Evolutionary conservation across 1,140 invertebrate species (phyloP), one percentile per base, ranked within the genome.

Genomic region (Ephestia elutella): DNA sequence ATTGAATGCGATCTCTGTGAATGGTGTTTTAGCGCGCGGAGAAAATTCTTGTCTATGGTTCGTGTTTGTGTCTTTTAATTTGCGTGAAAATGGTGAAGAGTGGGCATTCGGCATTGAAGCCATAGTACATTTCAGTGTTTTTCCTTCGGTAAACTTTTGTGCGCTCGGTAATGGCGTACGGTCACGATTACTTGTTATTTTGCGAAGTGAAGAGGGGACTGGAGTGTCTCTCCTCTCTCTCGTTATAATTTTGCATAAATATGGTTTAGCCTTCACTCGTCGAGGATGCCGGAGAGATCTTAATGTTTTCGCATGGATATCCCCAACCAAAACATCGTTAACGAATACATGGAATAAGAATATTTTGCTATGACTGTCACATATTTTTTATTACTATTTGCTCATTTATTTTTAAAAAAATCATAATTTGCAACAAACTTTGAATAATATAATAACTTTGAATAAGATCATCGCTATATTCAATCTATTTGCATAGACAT

Each of bases 11-110:
- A 68, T 63, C 70, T 70, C 71, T 66, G 70, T 86, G 85, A 87
- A 87, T 87, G 80, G 75, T 78, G 75, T 78, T 84, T 81, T 78
- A 80, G 71, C 78, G 76, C 72, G 76, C 71, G 75, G 68, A 71
- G 61, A 66, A 71, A 53, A 78, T n/a, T 75, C 78, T 82, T 84
- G 75, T 81, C 71, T 85, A 76, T 80, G 79, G 71, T 66, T 73
- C 74, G 73, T 9, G 30, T 32, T 83, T 82, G 79, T 81, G 78
- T 85, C 82, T 87, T 87, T 87, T 87, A 87, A 87, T 87, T 87
- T 87, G 79, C 80, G 85, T 83, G 72, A 87, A 87, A 86, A 84
- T 85, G 80, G 75, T 82, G 76, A 74, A 70, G 75, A 78, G 80
- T 75, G 68, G 73, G 80, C 79, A 79, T 82, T 75, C 80, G 68